Evolutionary conservation across 2,113 vertebrate species (phyloP).

Genomic region (Hemichromis elongatus): DNA sequence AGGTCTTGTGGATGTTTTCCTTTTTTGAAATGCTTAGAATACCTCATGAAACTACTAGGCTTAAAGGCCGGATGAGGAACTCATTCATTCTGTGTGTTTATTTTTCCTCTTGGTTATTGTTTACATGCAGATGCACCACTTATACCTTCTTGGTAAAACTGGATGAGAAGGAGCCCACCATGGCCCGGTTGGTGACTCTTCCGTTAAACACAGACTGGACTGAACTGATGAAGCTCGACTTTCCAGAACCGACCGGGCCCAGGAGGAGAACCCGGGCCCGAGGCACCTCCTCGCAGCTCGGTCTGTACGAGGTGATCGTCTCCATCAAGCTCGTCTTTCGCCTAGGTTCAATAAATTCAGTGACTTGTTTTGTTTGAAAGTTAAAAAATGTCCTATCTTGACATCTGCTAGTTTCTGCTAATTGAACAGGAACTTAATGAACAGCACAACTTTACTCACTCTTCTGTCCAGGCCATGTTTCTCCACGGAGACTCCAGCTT

Average conservation of each 20-base stretch:
- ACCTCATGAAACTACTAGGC: accelerated
- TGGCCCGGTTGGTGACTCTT: constrained; percentile 68
- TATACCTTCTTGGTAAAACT: constrained; percentile 75
- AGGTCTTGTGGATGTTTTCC: accelerated
- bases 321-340: constrained; percentile 47
- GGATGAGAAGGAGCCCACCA: constrained; percentile 61
- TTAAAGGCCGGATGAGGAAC: not conserved
- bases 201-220: constrained; percentile 71
- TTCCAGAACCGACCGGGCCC: constrained; percentile 68
- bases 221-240: constrained; percentile 77
- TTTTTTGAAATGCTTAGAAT: not conserved
- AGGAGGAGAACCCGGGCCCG: constrained; percentile 66
- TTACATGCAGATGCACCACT: not conserved
- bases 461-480: constrained; percentile 56
- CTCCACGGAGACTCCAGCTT: constrained; percentile 38
- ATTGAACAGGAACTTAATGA: not conserved
- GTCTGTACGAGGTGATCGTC: constrained; percentile 51
- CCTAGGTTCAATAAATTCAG: constrained; percentile 16
- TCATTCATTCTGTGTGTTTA: not conserved
- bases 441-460: constrained; percentile 38
- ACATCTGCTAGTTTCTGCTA: accelerated
- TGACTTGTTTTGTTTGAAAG: not conserved
- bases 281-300: not conserved
- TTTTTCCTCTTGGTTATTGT: not conserved
- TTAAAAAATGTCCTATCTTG: not conserved